Evolutionary conservation across 2,888 invertebrate genomes (phyloP).

Genomic region (Xestia ashworthii): DNA sequence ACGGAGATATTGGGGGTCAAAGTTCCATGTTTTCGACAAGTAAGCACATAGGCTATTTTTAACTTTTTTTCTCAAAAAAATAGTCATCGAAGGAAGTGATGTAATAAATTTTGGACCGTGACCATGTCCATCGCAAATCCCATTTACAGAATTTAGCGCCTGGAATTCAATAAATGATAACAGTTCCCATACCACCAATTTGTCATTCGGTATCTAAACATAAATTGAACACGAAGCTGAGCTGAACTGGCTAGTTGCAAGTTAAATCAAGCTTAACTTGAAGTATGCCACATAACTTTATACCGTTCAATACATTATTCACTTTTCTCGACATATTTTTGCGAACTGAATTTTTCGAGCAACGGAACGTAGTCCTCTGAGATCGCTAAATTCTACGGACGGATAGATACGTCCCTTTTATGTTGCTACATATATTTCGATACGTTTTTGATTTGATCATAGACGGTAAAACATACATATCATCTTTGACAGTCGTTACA

Average conservation of each 20-base stretch:
- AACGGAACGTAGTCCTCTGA: slow-evolving; percentile 56
- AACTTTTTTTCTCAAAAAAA: neutral
- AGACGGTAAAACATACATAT: no score
- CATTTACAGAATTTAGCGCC: neutral
- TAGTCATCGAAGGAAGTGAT: neutral
- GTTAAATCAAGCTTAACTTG: slow-evolving; percentile 59
- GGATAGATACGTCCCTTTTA: slow-evolving; percentile 34
- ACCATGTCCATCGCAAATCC: neutral
- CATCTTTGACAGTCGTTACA: no score
- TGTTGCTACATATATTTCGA: slow-evolving; percentile 34
- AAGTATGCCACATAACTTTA: slow-evolving; percentile 61
- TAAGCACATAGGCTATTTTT: neutral
- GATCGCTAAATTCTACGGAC: slow-evolving; percentile 60
- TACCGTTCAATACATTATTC: slow-evolving; percentile 61
- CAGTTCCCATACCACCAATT: slow-evolving; percentile 40
- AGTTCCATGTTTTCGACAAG: no score
- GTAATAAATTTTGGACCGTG: neutral
- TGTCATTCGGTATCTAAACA: slow-evolving; percentile 35
- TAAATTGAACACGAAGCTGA: slow-evolving; percentile 47
- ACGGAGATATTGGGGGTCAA: no score
- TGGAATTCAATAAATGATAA: slow-evolving; percentile 22
- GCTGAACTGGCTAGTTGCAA: slow-evolving; percentile 33
- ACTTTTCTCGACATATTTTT: slow-evolving; percentile 64
- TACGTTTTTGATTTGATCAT: slow-evolving; percentile 40
- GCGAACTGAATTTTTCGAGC: slow-evolving; percentile 61